A percentile compares a stretch with the other conserved stretches of the same genome.
Conservation (phyloP, 64 coral and sea anemone genomes). For the Anthopleura sola region DNA sequence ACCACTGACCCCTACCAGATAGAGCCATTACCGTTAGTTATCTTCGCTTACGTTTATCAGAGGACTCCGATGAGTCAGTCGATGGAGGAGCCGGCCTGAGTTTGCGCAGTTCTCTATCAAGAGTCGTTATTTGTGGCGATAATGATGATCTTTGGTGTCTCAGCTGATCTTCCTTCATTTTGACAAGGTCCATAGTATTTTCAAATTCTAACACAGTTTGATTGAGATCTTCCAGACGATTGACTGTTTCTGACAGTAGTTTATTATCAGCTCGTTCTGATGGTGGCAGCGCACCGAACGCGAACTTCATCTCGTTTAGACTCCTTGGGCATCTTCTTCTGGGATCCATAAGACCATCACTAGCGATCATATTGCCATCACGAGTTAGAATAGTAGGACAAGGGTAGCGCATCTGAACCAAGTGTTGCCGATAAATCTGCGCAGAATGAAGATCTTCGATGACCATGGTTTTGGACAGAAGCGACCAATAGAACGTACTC, state of each 20-base stretch:
- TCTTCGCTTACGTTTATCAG: slow-evolving; percentile 48
- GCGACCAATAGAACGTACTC: slow-evolving; percentile 66
- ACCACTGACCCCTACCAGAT: no score
- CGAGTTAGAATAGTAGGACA: slow-evolving; percentile 75
- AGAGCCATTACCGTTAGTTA: background rate
- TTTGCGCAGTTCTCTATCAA: slow-evolving; percentile 72
- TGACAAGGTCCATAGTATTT: background rate
- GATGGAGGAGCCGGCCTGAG: slow-evolving; percentile 29
- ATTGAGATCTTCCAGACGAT: slow-evolving; percentile 31
- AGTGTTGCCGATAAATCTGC: slow-evolving; percentile 71
- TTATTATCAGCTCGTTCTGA: slow-evolving; percentile 36
- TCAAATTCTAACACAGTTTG: slow-evolving; percentile 25
- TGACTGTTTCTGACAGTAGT: slow-evolving; percentile 16
- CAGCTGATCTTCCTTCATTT: slow-evolving; percentile 41
- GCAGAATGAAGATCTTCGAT: slow-evolving; percentile 71
- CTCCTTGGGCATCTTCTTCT: slow-evolving; percentile 49
- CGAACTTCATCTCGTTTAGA: slow-evolving; percentile 39
- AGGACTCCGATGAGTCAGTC: slow-evolving; percentile 40
- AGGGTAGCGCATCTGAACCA: slow-evolving; percentile 56
- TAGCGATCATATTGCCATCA: slow-evolving; percentile 81
- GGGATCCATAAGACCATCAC: slow-evolving; percentile 85
- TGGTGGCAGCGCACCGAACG: slow-evolving; percentile 66
- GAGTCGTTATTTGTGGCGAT: slow-evolving; percentile 46
- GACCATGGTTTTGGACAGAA: slow-evolving; percentile 73
- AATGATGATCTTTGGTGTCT: slow-evolving; percentile 32